These are phyloP conservation scores for Daboia siamensis DNA, from an alignment of 2,113 vertebrate genomes.

Conservation along the genomic window DNA sequence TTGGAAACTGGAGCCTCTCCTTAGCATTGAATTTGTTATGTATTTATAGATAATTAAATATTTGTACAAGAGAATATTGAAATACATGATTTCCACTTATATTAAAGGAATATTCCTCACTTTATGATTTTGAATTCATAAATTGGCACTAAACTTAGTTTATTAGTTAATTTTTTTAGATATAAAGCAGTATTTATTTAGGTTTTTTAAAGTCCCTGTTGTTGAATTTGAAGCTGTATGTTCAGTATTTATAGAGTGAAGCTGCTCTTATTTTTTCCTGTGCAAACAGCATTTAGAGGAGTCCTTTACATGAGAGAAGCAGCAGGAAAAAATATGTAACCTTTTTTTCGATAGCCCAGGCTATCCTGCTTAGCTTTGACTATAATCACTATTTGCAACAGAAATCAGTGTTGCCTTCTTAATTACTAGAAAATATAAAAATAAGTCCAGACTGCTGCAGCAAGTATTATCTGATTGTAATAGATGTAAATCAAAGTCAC, in stretches of 20 bases:
- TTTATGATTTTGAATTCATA: not conserved
- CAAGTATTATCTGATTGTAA: slow-evolving; percentile 33
- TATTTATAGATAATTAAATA: not conserved
- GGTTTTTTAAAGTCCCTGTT: not conserved
- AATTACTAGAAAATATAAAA: not conserved
- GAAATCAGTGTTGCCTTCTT: not conserved
- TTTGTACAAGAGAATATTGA: not conserved
- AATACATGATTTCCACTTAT: not conserved
- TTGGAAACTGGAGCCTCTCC: not conserved
- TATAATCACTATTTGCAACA: not conserved
- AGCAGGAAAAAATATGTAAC: not conserved
- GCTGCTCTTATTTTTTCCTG: not conserved
- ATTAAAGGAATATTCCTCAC: not conserved
- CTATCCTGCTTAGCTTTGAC: too few species aligned
- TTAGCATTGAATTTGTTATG: not conserved
- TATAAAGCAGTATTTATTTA: not conserved
- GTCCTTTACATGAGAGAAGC: not conserved
- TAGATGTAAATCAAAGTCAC: slow-evolving; percentile 38
- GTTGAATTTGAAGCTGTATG: not conserved
- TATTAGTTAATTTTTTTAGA: not conserved
- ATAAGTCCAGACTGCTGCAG: not conserved
- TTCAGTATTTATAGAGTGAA: not conserved
- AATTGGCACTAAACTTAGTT: not conserved
- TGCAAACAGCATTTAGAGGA: not conserved
- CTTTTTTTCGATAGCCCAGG: too few species aligned